phyloP scores from a whole-genome alignment of 2,888 invertebrate species.

The Drosophila merina region DNA sequence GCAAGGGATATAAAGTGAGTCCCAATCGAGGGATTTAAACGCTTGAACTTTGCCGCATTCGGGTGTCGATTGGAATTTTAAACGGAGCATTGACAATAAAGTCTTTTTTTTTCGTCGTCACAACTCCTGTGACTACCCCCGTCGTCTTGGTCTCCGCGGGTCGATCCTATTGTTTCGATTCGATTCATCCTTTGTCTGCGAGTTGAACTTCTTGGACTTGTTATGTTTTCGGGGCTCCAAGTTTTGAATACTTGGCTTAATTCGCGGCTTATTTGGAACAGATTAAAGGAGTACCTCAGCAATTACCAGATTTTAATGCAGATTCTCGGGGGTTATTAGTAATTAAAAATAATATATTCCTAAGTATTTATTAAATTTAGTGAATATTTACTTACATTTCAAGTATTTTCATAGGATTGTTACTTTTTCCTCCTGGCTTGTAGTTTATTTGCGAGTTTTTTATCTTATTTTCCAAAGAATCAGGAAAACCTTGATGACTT shows the following conservation, averaged over 20 bases:
- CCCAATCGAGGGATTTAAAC: slow-evolving; percentile 32
- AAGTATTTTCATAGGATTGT: too few species aligned
- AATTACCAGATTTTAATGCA: background rate
- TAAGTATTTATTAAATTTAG: too few species aligned
- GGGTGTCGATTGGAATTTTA: slow-evolving; percentile 80
- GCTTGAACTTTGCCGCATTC: slow-evolving; percentile 62
- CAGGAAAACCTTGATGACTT: too few species aligned
- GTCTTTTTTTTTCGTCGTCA: slow-evolving; percentile 3
- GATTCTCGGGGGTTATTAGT: background rate
- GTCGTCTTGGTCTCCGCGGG: background rate
- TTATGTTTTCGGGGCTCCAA: background rate
- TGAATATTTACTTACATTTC: too few species aligned
- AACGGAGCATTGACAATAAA: slow-evolving; percentile 71
- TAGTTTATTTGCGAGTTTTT: too few species aligned
- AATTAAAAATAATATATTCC: background rate
- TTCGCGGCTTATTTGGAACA: slow-evolving; percentile 1
- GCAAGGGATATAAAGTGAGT: slow-evolving; percentile 1
- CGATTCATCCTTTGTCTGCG: slow-evolving; percentile 16
- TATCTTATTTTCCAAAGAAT: too few species aligned
- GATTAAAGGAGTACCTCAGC: slow-evolving; percentile 2
- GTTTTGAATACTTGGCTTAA: background rate
- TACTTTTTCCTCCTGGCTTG: too few species aligned
- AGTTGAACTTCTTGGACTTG: background rate
- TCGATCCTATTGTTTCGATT: slow-evolving; percentile 24
- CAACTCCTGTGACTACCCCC: background rate